Evolutionary conservation across 1,140 invertebrate species (phyloP).

Genomic region (Bombus confusus): DNA sequence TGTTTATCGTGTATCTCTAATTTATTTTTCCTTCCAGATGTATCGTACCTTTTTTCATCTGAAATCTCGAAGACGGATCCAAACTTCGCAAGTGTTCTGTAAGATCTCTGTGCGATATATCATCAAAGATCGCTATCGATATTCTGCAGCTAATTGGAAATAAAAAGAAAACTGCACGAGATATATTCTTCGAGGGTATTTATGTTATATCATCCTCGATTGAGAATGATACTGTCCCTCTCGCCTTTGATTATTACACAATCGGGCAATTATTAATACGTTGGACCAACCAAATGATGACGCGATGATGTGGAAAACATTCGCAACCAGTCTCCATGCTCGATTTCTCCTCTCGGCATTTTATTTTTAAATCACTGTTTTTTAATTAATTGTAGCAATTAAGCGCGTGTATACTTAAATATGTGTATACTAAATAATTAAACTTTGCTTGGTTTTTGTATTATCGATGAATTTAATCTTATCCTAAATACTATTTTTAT

Average conservation of each 20-base stretch:
- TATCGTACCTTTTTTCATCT: neutral
- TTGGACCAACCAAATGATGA: conserved; percentile 39
- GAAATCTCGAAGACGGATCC: neutral
- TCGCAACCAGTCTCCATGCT: neutral
- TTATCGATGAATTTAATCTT: neutral
- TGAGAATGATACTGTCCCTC: conserved; percentile 24
- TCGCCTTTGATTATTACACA: conserved; percentile 47
- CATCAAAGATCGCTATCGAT: neutral
- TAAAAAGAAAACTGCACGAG: neutral
- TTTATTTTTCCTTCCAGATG: conserved; percentile 16
- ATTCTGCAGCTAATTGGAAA: neutral
- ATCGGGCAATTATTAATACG: conserved; percentile 43
- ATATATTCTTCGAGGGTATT: conserved; percentile 15
- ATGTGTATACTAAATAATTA: neutral
- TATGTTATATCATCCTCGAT: conserved; percentile 25
- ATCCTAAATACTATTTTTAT: neutral
- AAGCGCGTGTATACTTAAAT: no score
- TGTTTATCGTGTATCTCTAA: neutral
- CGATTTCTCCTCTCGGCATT: neutral
- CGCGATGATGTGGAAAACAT: conserved; percentile 35
- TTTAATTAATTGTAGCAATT: neutral
- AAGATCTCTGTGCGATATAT: neutral
- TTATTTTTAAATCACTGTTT: neutral
- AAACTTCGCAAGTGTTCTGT: neutral
- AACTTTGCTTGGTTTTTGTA: neutral